Percentiles rank a stretch among this genome's conserved stretches.
These are phyloP conservation scores for Tenthredo amoena DNA, from an alignment of 2,888 invertebrate genomes.

Conservation along the genomic window DNA sequence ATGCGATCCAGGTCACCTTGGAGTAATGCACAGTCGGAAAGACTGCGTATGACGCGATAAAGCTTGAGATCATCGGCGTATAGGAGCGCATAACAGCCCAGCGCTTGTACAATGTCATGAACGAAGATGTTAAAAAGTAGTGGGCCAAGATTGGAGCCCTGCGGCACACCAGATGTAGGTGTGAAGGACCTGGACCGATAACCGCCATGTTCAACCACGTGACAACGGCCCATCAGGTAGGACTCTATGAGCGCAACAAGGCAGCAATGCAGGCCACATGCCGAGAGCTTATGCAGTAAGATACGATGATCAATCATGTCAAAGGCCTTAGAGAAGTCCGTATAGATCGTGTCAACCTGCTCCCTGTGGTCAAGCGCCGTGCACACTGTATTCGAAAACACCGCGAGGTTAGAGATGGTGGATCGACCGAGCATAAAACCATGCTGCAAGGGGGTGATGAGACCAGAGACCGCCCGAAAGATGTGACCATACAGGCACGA, in stretches of 20 bases:
- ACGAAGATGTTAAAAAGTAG: conserved; percentile 44
- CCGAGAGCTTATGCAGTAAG: conserved; percentile 44
- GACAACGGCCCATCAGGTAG: conserved; percentile 1
- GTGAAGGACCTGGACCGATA: conserved; percentile 11
- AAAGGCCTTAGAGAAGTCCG: conserved; percentile 63
- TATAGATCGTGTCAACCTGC: conserved; percentile 62
- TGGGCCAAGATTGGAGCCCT: conserved; percentile 56
- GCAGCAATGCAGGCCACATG: background rate
- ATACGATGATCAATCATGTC: conserved; percentile 57
- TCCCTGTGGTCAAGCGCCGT: conserved; percentile 53
- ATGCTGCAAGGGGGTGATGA: conserved; percentile 24
- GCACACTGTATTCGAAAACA: conserved; percentile 53
- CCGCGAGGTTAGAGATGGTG: conserved; percentile 57
- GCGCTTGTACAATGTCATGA: background rate
- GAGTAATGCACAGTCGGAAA: background rate
- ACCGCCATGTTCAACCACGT: conserved; percentile 42
- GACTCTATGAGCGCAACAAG: background rate
- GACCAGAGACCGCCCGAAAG: background rate
- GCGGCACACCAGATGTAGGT: conserved; percentile 53
- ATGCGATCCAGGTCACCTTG: background rate
- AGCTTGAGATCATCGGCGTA: conserved; percentile 21
- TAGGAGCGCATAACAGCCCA: background rate
- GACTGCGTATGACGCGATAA: background rate
- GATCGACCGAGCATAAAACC: conserved; percentile 58
- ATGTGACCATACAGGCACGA: background rate